Evolutionary conservation across 2,888 invertebrate species (phyloP).

Genomic region (Sylvicola cinctus): DNA sequence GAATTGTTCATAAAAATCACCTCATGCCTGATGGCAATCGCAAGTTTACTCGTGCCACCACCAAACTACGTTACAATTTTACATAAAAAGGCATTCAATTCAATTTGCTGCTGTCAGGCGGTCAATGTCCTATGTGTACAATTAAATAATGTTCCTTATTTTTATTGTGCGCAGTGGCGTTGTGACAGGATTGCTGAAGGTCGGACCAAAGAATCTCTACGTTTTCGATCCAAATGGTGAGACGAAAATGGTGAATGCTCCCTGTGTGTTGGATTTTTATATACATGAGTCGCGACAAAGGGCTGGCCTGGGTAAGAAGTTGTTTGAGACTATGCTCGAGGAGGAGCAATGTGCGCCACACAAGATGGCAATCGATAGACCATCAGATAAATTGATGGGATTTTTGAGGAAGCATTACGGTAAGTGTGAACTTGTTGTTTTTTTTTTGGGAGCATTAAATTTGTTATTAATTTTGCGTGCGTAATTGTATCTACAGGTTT

Average conservation of each 20-base stretch:
- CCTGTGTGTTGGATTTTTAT: slow-evolving; percentile 88
- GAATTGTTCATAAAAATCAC: too few relatives aligned
- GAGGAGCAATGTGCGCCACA: slow-evolving; percentile 43
- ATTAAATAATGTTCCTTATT: too few relatives aligned
- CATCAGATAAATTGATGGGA: slow-evolving; percentile 69
- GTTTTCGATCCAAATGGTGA: slow-evolving; percentile 50
- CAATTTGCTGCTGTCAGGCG: too few relatives aligned
- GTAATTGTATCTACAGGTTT: slow-evolving; percentile 11
- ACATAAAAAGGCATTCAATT: too few relatives aligned
- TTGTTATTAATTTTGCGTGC: neutral
- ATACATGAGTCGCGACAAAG: slow-evolving; percentile 69
- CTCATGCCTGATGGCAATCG: too few relatives aligned
- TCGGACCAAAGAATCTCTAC: slow-evolving; percentile 77
- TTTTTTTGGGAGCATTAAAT: neutral
- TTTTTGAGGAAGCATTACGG: slow-evolving; percentile 75
- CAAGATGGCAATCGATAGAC: slow-evolving; percentile 79
- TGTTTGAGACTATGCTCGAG: slow-evolving; percentile 75
- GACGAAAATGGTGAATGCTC: slow-evolving; percentile 58
- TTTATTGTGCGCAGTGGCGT: too few relatives aligned
- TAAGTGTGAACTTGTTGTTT: slow-evolving; percentile 21
- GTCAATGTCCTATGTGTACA: too few relatives aligned
- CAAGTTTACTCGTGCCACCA: too few relatives aligned
- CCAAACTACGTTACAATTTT: too few relatives aligned
- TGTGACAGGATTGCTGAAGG: slow-evolving; percentile 74
- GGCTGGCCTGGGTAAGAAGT: slow-evolving; percentile 58